Conservation (phyloP, 1,140 invertebrate species). For the Oryctes rhinoceros region DNA sequence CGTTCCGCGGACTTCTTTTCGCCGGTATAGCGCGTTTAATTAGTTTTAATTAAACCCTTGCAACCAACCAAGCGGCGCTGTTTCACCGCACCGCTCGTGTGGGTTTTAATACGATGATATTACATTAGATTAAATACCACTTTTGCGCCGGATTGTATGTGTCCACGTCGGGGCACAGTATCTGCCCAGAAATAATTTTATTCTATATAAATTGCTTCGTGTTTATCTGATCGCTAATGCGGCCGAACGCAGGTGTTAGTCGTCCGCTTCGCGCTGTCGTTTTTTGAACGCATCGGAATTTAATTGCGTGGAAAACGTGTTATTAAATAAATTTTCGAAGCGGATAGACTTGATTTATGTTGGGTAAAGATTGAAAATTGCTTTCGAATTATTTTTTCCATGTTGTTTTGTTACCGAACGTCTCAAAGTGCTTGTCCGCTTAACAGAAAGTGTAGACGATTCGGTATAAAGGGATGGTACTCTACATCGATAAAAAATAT, state of each 20-base stretch:
- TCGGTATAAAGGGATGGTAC: no score
- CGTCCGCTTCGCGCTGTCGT: slow-evolving; percentile 3
- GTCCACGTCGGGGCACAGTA: background rate
- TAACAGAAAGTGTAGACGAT: no score
- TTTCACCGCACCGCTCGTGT: background rate
- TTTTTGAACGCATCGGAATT: slow-evolving; percentile 17
- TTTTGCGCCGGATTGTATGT: slow-evolving; percentile 22
- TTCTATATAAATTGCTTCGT: slow-evolving; percentile 21
- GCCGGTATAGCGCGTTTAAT: background rate
- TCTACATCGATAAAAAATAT: no score
- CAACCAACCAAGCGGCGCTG: background rate
- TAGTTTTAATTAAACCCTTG: slow-evolving; percentile 31
- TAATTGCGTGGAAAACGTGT: slow-evolving; percentile 29
- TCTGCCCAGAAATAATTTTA: background rate
- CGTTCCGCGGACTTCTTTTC: background rate
- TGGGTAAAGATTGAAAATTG: background rate
- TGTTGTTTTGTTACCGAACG: no score
- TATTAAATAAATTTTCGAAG: slow-evolving; percentile 21
- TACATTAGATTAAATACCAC: slow-evolving; percentile 30
- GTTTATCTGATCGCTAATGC: slow-evolving; percentile 34
- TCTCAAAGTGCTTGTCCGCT: no score
- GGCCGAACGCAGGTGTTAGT: slow-evolving; percentile 8
- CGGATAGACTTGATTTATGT: background rate
- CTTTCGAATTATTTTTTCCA: background rate
- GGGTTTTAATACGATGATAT: slow-evolving; percentile 32